Evolutionary conservation across 2,113 vertebrate species (phyloP).

Genomic region (Protobothrops mucrosquamatus): DNA sequence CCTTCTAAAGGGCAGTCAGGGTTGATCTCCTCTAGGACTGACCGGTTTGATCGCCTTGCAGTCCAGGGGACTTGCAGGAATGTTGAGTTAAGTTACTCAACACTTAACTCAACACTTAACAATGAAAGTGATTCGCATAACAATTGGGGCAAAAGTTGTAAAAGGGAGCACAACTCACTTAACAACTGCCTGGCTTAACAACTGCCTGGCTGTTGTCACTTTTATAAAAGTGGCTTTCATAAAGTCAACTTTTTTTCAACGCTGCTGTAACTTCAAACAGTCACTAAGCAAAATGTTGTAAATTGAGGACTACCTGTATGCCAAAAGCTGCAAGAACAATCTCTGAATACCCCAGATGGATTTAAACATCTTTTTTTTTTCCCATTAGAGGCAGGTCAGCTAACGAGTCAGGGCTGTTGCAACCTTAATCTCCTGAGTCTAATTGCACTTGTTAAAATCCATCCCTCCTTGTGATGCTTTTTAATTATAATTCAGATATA

Average conservation of each 20-base stretch:
- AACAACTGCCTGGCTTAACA: not conserved
- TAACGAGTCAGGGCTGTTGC: not conserved
- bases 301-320: not conserved
- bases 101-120: too few relatives aligned
- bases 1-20: too few relatives aligned
- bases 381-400: not conserved
- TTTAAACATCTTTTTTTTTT: not conserved
- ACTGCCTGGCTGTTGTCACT: not conserved
- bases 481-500: not conserved
- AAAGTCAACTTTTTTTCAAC: not conserved
- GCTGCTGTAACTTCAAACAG: not conserved
- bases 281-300: not conserved
- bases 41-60: too few relatives aligned
- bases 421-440: not conserved
- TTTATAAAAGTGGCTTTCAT: not conserved
- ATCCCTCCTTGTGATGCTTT: not conserved
- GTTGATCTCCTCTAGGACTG: too few relatives aligned
- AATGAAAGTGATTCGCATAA: not conserved
- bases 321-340: not conserved
- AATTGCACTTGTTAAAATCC: not conserved
- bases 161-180: not conserved
- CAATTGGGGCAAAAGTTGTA: not conserved
- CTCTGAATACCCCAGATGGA: not conserved
- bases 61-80: too few relatives aligned
- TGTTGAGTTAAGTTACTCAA: too few relatives aligned